Conservation (phyloP, 2,888 invertebrate species). For the Daptonema setosum region DNA sequence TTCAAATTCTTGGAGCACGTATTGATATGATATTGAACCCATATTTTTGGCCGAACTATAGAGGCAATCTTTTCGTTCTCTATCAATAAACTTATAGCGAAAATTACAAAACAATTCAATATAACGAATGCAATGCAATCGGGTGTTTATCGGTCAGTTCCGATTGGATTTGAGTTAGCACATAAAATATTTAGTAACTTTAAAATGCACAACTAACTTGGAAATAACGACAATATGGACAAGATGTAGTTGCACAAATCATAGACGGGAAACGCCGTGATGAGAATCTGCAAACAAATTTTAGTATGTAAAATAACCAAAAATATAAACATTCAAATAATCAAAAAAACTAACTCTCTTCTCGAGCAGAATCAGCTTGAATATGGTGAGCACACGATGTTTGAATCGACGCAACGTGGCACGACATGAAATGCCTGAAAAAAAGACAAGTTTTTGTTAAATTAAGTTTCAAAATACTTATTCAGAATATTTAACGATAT, state of each 20-base stretch:
- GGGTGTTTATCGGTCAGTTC: too few species aligned
- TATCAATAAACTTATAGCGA: too few species aligned
- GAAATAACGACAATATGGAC: conserved; percentile 67
- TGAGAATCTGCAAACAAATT: conserved; percentile 46
- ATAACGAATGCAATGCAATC: too few species aligned
- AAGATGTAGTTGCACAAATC: conserved; percentile 63
- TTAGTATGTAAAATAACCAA: conserved; percentile 4
- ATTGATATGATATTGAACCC: background rate
- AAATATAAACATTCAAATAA: background rate
- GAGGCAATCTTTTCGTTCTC: too few species aligned
- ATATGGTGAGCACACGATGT: conserved; percentile 70
- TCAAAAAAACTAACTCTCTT: conserved; percentile 33
- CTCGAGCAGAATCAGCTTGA: conserved; percentile 71
- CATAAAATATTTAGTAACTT: too few species aligned
- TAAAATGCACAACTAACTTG: conserved; percentile 41
- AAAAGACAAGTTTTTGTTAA: background rate
- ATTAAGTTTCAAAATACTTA: background rate
- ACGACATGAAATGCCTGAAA: conserved; percentile 55
- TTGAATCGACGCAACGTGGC: conserved; percentile 62
- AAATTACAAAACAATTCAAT: too few species aligned
- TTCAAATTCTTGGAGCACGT: too few species aligned
- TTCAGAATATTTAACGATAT: background rate
- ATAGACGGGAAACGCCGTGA: conserved; percentile 76
- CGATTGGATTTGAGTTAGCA: too few species aligned
- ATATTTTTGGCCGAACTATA: background rate